Percentiles rank a stretch among this genome's conserved stretches.
phyloP scores from a whole-genome alignment of 2,113 vertebrate genomes.

The zebrafish (Danio rerio) region DNA sequence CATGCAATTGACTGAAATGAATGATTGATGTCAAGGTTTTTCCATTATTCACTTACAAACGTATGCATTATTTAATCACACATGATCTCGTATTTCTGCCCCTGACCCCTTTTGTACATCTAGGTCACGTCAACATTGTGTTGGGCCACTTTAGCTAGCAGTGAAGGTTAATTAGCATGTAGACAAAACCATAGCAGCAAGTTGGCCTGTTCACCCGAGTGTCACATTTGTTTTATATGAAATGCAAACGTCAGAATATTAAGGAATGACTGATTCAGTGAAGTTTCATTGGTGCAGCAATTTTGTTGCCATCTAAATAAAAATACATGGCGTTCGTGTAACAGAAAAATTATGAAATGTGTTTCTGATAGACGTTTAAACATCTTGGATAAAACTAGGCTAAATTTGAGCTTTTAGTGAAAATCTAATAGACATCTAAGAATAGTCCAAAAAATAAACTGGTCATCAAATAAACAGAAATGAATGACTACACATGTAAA shows the following conservation, averaged over 20 bases:
- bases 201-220: neutral
- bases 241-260: neutral
- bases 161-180: neutral
- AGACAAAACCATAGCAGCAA: neutral
- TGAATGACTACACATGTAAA: too few relatives aligned
- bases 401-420: too few relatives aligned
- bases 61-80: conserved; percentile 42
- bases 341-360: too few relatives aligned
- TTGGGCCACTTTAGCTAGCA: neutral
- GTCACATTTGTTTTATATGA: neutral
- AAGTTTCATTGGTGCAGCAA: neutral
- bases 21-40: conserved; percentile 28
- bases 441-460: too few relatives aligned
- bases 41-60: conserved; percentile 20
- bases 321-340: too few relatives aligned
- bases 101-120: neutral
- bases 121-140: neutral
- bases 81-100: conserved; percentile 32
- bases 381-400: too few relatives aligned
- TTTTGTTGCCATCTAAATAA: neutral
- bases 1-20: neutral
- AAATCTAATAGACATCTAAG: too few relatives aligned
- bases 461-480: too few relatives aligned
- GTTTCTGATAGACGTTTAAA: too few relatives aligned
- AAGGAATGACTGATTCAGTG: neutral